A percentile compares a stretch with the other conserved stretches of the same genome.
These are phyloP conservation scores for Decapterus maruadsi DNA, from an alignment of 2,797 vertebrate species.

Conservation along the genomic window DNA sequence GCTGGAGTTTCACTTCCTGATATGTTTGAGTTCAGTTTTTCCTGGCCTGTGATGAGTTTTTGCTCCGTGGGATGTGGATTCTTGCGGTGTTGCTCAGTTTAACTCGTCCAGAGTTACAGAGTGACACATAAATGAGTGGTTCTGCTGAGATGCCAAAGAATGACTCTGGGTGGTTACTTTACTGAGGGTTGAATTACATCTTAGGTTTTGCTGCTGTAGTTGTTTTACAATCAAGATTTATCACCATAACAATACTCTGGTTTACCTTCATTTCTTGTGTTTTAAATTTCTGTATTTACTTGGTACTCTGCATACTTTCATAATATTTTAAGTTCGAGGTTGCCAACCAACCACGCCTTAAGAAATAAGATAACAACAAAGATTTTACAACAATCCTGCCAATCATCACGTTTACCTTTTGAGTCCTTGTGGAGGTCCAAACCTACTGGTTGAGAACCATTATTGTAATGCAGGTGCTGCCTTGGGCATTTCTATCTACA, in stretches of 20 bases:
- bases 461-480: not conserved
- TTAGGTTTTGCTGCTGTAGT: slow-evolving; percentile 50
- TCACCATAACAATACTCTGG: not conserved
- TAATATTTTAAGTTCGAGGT: not conserved
- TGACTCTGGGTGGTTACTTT: slow-evolving; percentile 34
- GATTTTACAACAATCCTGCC: not conserved
- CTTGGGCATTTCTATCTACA: not conserved
- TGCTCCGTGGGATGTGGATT: slow-evolving; percentile 62
- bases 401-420: not conserved
- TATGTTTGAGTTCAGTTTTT: slow-evolving; percentile 64
- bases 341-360: not conserved
- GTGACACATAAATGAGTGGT: slow-evolving; percentile 35
- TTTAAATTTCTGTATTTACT: slow-evolving; percentile 2
- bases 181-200: slow-evolving; percentile 35
- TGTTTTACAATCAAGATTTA: slow-evolving; percentile 22
- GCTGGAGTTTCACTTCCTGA: slow-evolving; percentile 39
- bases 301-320: slow-evolving; percentile 6
- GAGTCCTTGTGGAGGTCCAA: not conserved
- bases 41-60: slow-evolving; percentile 62
- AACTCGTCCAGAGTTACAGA: slow-evolving; percentile 32
- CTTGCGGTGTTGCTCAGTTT: slow-evolving; percentile 58
- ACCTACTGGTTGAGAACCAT: not conserved
- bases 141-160: slow-evolving; percentile 49
- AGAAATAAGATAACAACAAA: not conserved
- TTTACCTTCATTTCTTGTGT: not conserved